phyloP scores from a whole-genome alignment of 2,797 vertebrate species.

The Chaunax sp. region DNA sequence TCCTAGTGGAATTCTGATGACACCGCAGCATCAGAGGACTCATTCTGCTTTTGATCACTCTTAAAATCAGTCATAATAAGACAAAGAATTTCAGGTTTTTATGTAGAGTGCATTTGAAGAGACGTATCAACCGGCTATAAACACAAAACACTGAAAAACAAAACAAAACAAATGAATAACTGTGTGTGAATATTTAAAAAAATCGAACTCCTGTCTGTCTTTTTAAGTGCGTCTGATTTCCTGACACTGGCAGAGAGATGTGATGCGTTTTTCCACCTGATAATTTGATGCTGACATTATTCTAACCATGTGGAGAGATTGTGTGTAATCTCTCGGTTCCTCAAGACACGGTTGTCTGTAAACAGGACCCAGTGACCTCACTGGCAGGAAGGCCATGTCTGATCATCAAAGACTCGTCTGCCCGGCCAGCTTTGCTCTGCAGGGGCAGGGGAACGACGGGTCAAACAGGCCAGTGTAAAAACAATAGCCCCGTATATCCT shows the following conservation, averaged over 20 bases:
- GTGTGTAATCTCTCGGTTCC: conserved; percentile 65
- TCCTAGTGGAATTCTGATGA: conserved; percentile 36
- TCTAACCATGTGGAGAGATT: conserved; percentile 51
- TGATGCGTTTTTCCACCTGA: conserved; percentile 39
- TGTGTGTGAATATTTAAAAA: neutral
- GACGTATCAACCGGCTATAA: neutral
- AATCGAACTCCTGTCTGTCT: neutral
- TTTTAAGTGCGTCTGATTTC: conserved; percentile 31
- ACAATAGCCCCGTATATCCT: conserved; percentile 84
- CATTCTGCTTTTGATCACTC: neutral
- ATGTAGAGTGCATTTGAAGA: neutral
- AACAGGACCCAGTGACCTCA: conserved; percentile 78
- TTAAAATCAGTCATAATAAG: neutral
- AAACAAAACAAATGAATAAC: neutral
- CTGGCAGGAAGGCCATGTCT: conserved; percentile 81
- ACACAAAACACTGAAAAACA: neutral
- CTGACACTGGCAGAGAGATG: conserved; percentile 10
- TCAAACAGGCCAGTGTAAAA: conserved; percentile 79
- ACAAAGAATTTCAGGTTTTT: neutral
- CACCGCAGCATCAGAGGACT: neutral
- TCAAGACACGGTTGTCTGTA: conserved; percentile 72
- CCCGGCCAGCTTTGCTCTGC: conserved; percentile 72
- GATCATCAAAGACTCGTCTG: conserved; percentile 81
- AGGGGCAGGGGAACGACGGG: conserved; percentile 70
- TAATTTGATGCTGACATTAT: conserved; percentile 49